Evolutionary conservation across 2,113 vertebrate species (phyloP), one percentile per base, ranked within the genome.

Genomic region (Odocoileus hemionus): DNA sequence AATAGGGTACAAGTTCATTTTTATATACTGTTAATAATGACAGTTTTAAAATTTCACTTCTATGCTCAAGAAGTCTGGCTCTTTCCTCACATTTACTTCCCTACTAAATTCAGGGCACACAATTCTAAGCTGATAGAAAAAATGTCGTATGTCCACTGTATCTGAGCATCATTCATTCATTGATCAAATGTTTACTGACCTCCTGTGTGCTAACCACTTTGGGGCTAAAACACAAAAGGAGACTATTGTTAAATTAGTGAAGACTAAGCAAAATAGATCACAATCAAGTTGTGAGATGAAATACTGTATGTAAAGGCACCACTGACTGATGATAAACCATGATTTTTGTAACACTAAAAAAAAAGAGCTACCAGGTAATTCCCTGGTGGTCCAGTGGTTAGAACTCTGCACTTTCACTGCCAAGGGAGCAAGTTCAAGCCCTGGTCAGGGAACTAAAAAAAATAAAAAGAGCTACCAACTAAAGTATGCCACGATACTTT

Each of bases 261-360:
- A 93, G 30, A 93, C 26, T 90, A 96, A 95, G 76, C 55, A 95
- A 95, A 70, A 28, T 52, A 95, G 26, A 93, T 76, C 5, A 87
- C 26, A 87, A 82, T 58, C 26, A 50, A 82, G 74, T 45, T 92
- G 45, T 60, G 1, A 33, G 16, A 97, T 64, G n/a, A 86, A 93
- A 96, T 74, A 92, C 8, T 30, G 12, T 78, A 61, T 60, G 57
- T 47, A 58, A 80, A 21, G 11, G 19, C 21, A 89, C 9, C 50
- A 86, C 43, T 60, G 39, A 86, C 21, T 92, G 74, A 94, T 67
- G 25, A 92, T 76, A 76, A 83, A 97, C 23, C 28, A n/a, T 15
- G 61, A 86, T 79, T 86, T 95, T 91, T 16, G 1, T 57, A 86
- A 12, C 21, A 43, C 47, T 87, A 86, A 91, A 87, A 91, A 89